Evolutionary conservation across 2,888 invertebrate genomes (phyloP).

Genomic region (Nezara viridula): DNA sequence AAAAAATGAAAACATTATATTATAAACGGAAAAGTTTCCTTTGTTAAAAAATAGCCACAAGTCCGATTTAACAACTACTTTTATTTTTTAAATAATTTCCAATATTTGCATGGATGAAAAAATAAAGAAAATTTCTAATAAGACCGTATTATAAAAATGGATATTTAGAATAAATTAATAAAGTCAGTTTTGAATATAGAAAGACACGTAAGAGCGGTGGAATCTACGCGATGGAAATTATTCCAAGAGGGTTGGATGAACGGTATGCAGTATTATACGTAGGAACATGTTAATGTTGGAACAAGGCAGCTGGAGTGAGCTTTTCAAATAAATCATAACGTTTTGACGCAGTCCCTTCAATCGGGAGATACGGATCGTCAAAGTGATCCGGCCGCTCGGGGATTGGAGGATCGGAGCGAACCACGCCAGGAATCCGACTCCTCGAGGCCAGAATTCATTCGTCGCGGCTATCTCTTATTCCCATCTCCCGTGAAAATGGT

Average conservation of each 20-base stretch:
- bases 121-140: neutral
- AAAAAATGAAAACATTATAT: too few relatives aligned
- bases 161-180: neutral
- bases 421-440: neutral
- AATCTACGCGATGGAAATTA: neutral
- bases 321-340: constrained; percentile 37
- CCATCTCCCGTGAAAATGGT: constrained; percentile 47
- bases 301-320: neutral
- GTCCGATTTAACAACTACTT: too few relatives aligned
- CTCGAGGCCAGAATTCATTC: constrained; percentile 39
- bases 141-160: neutral
- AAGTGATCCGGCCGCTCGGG: neutral
- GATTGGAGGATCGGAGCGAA: constrained; percentile 13
- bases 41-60: too few relatives aligned
- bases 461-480: constrained; percentile 26
- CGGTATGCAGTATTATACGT: neutral
- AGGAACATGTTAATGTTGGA: constrained; percentile 26
- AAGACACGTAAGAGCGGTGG: neutral
- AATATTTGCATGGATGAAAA: neutral
- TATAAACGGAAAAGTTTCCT: too few relatives aligned
- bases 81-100: too few relatives aligned
- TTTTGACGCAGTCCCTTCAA: constrained; percentile 32
- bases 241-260: neutral
- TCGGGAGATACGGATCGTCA: constrained; percentile 34
- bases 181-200: neutral